A percentile compares a stretch with the other conserved stretches of the same genome.
phyloP scores from a whole-genome alignment of 2,113 vertebrate species.

The Notothenia coriiceps region DNA sequence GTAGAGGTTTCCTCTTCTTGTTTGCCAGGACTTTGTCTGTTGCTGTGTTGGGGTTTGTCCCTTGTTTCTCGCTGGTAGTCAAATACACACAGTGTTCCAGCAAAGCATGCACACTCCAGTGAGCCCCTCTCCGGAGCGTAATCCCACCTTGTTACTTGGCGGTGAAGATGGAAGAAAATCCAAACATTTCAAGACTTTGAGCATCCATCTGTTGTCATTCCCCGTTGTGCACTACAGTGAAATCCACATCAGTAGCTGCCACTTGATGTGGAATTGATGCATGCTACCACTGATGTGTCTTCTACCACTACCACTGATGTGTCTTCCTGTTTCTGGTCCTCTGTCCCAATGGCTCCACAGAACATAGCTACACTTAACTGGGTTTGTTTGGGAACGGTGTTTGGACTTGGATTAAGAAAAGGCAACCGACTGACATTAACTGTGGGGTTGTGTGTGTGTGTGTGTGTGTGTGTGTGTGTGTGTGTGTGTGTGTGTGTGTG shows the following conservation, averaged over 20 bases:
- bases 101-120: neutral
- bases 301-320: conserved; percentile 6
- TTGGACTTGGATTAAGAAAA: conserved; percentile 22
- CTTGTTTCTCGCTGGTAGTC: neutral
- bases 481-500: neutral
- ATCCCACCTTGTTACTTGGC: neutral
- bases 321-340: conserved; percentile 17
- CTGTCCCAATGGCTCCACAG: conserved; percentile 13
- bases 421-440: conserved; percentile 12
- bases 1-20: neutral
- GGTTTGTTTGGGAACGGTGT: conserved; percentile 45
- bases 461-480: neutral
- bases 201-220: conserved; percentile 38
- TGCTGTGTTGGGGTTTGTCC: neutral
- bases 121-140: neutral
- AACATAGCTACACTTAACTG: conserved; percentile 25
- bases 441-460: neutral
- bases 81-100: neutral
- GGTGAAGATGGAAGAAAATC: neutral
- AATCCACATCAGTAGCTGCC: conserved; percentile 40
- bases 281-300: conserved; percentile 13
- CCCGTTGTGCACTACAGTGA: conserved; percentile 27
- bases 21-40: neutral
- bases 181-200: conserved; percentile 22
- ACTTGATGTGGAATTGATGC: conserved; percentile 50